Percentiles rank a stretch among this genome's conserved stretches.
Evolutionary conservation across 2,113 vertebrate species (phyloP).

Genomic region (Numida meleagris): DNA sequence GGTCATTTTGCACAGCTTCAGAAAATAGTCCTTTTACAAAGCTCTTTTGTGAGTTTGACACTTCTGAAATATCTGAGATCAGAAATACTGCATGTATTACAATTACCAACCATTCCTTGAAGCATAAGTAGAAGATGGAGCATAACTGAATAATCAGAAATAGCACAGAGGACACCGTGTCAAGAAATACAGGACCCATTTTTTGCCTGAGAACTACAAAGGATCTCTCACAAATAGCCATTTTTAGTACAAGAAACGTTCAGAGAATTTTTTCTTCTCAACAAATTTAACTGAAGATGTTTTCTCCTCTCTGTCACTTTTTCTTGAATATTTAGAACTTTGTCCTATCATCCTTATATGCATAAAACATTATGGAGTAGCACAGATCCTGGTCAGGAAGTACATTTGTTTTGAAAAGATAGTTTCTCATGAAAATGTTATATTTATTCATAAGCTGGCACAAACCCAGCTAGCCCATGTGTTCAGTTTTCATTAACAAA

Average conservation of each 20-base stretch:
- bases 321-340: not conserved
- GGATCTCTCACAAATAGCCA: not conserved
- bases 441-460: slow-evolving; percentile 66
- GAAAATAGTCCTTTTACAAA: not conserved
- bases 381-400: slow-evolving; percentile 52
- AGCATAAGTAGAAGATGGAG: not conserved
- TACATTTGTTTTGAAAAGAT: slow-evolving; percentile 52
- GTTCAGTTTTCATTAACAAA: slow-evolving; percentile 56
- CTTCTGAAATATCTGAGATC: not conserved
- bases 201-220: slow-evolving; percentile 21
- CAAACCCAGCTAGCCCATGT: slow-evolving; percentile 41
- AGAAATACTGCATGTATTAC: not conserved
- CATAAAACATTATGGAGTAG: not conserved
- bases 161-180: fast-evolving
- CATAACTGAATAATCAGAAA: not conserved
- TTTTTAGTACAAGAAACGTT: not conserved
- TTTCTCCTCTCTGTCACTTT: not conserved
- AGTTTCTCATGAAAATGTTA: slow-evolving; percentile 35
- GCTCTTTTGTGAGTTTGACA: not conserved
- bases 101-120: not conserved
- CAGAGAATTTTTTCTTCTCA: not conserved
- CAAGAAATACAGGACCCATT: not conserved
- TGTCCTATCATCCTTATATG: not conserved
- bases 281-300: not conserved
- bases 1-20: slow-evolving; percentile 52